Base-by-base conservation (phyloP, 2,797 vertebrate genomes). In the Phrynocephalus forsythii region DNA sequence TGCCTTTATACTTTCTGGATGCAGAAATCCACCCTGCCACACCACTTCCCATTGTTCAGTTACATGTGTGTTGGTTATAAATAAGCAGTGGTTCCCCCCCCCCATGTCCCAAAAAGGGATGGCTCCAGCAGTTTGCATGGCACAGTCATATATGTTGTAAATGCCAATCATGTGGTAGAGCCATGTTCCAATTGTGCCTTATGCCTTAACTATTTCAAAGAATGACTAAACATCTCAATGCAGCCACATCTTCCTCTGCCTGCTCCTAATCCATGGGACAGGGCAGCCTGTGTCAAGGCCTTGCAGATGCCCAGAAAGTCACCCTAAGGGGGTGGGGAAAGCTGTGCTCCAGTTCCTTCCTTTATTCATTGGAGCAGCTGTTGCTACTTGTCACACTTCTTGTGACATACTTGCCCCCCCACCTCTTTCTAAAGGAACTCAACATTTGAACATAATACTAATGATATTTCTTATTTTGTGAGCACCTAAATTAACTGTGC, bases 41-140 rank as follows among this genome's bases (percentile, higher is more conserved):
- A 50, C 33, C 69, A 67, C 77, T 73, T 48, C 18, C 56, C 24
- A 80, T 38, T 88, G 77, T 88, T 88, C 75, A 80, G 77, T 72
- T 38, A 44, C 38, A 5, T 88, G 52, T 67, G 38, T 8, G 18
- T 67, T 68, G n/a, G 10, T 75, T 75, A 69, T 63, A 26, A 50
- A 22, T 79, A 26, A 33, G 71, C n/a, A 56, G 78, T 82, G 60
- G 72, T 85, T 85, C 79, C 75, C 56, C 3, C 56, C 3, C 30
- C 76, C 24, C 68, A 56, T 11, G 56, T 52, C 33, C 69, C 66
- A 52, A 85, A 3, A 6, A 67, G 78, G 56, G n/a, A 44, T 6
- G 16, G n/a, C 44, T 44, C 60, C 83, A 85, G 69, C 69, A 68
- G 75, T 88, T 88, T 75, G 83, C 85, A 85, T 44, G n/a, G 60